Evolutionary conservation across 1,140 invertebrate species (phyloP).

Genomic region (Bombus breviceps): DNA sequence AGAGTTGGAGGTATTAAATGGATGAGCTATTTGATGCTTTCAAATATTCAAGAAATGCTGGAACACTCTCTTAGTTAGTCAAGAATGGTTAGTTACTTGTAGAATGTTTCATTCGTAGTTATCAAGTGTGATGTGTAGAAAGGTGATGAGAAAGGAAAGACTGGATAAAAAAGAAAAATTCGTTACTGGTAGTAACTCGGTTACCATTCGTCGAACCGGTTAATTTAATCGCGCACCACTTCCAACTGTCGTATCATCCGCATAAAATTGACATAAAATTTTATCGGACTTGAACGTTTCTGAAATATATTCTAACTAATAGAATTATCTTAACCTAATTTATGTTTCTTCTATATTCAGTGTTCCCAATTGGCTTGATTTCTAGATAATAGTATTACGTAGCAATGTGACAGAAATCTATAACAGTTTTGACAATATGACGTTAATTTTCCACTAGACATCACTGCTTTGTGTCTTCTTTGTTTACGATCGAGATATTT

Average conservation of each 20-base stretch:
- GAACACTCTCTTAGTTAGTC: background rate
- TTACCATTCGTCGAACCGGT: conserved; percentile 15
- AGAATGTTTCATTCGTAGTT: background rate
- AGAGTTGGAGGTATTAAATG: background rate
- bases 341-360: background rate
- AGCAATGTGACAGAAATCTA: background rate
- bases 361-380: background rate
- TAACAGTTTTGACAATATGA: background rate
- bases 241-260: background rate
- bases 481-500: background rate
- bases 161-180: conserved; percentile 4
- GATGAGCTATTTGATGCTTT: background rate
- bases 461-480: background rate
- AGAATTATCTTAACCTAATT: conserved; percentile 14
- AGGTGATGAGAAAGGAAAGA: background rate
- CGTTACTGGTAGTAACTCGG: conserved; percentile 4
- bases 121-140: background rate
- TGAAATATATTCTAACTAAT: background rate
- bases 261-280: conserved; percentile 25
- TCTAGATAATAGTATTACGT: background rate
- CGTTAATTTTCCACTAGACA: background rate
- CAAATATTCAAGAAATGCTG: conserved; percentile 13
- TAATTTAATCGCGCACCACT: conserved; percentile 18
- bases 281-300: background rate
- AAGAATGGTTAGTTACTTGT: no score